Percentiles rank a stretch among this genome's conserved stretches.
phyloP scores from a whole-genome alignment of 2,113 vertebrate genomes.

The Barbus barbus region DNA sequence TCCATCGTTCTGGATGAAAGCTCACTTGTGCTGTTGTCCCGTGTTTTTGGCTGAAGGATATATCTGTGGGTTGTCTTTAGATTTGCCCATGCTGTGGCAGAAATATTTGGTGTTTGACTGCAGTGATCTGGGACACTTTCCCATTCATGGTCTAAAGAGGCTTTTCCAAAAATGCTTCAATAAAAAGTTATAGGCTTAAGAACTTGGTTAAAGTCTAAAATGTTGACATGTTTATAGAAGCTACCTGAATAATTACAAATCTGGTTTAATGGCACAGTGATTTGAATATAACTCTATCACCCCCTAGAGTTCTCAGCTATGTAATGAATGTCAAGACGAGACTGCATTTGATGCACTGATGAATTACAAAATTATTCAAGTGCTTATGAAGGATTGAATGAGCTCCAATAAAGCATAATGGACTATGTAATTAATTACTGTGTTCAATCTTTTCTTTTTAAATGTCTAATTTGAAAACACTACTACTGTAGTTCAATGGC shows the following conservation, averaged over 20 bases:
- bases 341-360: background rate
- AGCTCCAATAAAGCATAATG: background rate
- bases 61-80: background rate
- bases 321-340: background rate
- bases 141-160: background rate
- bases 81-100: background rate
- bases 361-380: background rate
- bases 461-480: background rate
- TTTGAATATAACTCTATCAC: background rate
- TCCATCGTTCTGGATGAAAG: constrained; percentile 1
- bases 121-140: background rate
- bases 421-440: background rate
- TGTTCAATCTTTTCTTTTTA: background rate
- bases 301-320: background rate
- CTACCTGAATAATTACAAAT: background rate
- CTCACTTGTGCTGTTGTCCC: background rate
- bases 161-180: background rate
- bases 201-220: background rate
- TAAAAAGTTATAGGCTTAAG: background rate
- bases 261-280: background rate
- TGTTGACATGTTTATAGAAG: constrained; percentile 1
- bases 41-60: background rate
- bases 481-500: background rate
- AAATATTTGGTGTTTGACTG: background rate
- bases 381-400: background rate